A percentile compares a stretch with the other conserved stretches of the same genome.
Evolutionary conservation across 2,797 vertebrate genomes (phyloP).

Genomic region (Cheirogaleus major): DNA sequence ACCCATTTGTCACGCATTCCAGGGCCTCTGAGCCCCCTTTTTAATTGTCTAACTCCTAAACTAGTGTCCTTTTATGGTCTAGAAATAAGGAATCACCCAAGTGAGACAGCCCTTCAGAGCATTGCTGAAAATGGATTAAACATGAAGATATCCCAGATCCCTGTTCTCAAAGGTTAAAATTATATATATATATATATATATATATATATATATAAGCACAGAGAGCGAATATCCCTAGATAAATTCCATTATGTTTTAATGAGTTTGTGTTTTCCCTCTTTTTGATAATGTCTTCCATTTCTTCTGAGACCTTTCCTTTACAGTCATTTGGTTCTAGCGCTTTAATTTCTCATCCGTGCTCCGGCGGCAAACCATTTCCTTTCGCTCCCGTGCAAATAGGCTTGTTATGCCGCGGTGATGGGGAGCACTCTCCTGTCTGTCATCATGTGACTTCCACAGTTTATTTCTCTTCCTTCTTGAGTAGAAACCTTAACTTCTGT

Average conservation of each 20-base stretch:
- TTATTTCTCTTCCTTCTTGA: slow-evolving; percentile 84
- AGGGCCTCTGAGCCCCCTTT: not conserved
- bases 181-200: too few species aligned
- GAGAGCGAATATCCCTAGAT: not conserved
- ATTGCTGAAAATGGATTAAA: not conserved
- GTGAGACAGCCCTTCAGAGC: not conserved
- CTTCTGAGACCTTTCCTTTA: slow-evolving; percentile 89
- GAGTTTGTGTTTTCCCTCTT: slow-evolving; percentile 58
- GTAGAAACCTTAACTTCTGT: slow-evolving; percentile 89
- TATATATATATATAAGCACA: not conserved
- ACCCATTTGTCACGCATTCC: not conserved
- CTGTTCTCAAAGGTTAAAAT: slow-evolving; percentile 18
- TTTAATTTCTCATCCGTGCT: slow-evolving; percentile 93
- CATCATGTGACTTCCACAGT: slow-evolving; percentile 94
- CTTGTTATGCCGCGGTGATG: slow-evolving; percentile 93
- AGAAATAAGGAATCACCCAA: not conserved
- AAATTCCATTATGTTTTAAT: not conserved
- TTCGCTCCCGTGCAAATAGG: slow-evolving; percentile 93
- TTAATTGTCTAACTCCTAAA: not conserved
- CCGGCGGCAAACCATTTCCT: slow-evolving; percentile 91
- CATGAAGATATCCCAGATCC: not conserved
- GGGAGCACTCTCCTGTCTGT: slow-evolving; percentile 87
- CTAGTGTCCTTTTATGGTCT: not conserved
- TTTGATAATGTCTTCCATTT: slow-evolving; percentile 88
- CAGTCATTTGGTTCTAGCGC: slow-evolving; percentile 92